These are phyloP conservation scores for Limnothrissa miodon DNA, from an alignment of 2,113 vertebrate species.

Conservation along the genomic window DNA sequence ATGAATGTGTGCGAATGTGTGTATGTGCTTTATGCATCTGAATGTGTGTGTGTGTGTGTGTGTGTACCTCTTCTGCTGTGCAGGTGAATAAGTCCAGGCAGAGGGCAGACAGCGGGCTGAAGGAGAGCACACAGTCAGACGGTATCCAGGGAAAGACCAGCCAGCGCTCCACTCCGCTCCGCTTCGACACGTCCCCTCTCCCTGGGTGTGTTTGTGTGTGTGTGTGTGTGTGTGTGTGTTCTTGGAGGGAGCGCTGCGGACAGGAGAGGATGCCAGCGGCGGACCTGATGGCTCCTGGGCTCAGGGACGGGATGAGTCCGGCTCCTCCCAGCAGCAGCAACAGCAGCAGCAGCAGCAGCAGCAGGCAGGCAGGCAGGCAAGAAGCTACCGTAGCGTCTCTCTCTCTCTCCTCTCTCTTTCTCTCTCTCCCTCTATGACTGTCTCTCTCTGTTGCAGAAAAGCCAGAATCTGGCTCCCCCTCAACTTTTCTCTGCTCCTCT, in stretches of 20 bases:
- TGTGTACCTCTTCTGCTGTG: conserved; percentile 40
- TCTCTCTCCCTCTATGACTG: conserved; percentile 18
- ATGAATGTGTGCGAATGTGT: background rate
- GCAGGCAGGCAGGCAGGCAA: conserved; percentile 23
- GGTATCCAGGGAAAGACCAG: background rate
- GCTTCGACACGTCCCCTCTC: background rate
- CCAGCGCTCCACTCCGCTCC: background rate
- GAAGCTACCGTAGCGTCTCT: conserved; percentile 15
- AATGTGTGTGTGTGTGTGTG: conserved; percentile 4
- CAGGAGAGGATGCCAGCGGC: background rate
- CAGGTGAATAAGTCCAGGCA: conserved; percentile 66
- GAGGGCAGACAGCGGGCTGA: conserved; percentile 64
- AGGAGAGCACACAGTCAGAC: conserved; percentile 54
- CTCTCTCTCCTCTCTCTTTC: conserved; percentile 25
- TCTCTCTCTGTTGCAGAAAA: conserved; percentile 41
- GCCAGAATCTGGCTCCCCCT: conserved; percentile 50
- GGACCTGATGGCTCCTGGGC: conserved; percentile 5
- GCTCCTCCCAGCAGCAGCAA: conserved; percentile 1
- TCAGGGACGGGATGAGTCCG: background rate
- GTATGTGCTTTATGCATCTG: background rate
- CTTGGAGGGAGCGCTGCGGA: background rate
- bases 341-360: conserved; percentile 23
- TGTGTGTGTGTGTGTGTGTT: background rate
- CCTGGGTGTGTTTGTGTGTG: background rate
- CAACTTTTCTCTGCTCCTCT: conserved; percentile 61